Base-by-base conservation (phyloP, 2,113 vertebrate species). In the Ceyx melanurus region DNA sequence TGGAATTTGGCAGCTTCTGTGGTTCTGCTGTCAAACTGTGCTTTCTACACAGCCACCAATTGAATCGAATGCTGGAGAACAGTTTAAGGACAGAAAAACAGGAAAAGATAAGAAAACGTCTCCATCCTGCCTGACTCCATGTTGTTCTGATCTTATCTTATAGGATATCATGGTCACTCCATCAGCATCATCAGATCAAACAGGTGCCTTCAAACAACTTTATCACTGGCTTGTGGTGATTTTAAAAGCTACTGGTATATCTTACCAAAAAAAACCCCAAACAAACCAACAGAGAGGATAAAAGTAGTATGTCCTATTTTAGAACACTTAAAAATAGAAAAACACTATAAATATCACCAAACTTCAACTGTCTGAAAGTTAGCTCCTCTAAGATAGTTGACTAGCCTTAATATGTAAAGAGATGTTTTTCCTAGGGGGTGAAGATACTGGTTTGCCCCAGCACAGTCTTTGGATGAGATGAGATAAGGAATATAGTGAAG, bases 61-160 rank as follows among this genome's bases (percentile, higher is more conserved):
- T 50, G 21, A 82, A 74, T 2, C 77, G 64, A 76, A 54, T 29
- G 22, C 4, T 74, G 29, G 23, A 78, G 16, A 68, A 54, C 15
- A 60, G 20, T 73, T 88, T 73, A 45, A 75, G 70, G 13, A 23
- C 71, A 51, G 46, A 91, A 94, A 66, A 19, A 25, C 3, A 50
- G 37, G 70, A 82, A 71, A 13, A 35, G 9, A 3, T 51, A 35
- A 29, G 25, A 21, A 58, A 14, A 11, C 0, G 0, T 29, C 8
- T 54, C 25, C 37, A 51, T 64, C 26, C 28, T 5, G 7, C 25
- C 9, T 70, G 37, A 28, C 28, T 85, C 46, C 31, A 79, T 26
- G 4, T 40, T 7, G 5, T 45, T 70, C 66, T 78, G 8, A 23
- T 51, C 9, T 56, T 88, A 20, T 48, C 10, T 18, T 3, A 0